Evolutionary conservation across 2,113 vertebrate species (phyloP), one percentile per base, ranked within the genome.

Genomic region (Gallinago media): DNA sequence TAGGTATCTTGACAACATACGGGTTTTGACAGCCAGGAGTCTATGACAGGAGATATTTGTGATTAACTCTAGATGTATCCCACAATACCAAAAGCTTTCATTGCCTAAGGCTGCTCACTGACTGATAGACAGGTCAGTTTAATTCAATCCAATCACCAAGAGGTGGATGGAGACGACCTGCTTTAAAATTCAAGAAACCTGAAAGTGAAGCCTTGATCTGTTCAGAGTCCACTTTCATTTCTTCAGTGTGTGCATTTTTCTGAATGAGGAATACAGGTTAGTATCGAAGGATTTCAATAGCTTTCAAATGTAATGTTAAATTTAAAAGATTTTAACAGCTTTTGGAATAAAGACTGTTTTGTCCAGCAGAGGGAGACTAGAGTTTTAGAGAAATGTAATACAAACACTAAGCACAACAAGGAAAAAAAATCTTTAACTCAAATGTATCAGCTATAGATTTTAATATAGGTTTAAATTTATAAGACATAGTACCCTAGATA

Each of bases 341-440:
- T 85, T 47, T 61, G 15, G 44, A 82, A 58, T 31, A 75, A 81
- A 78, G 15, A 31, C 18, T 42, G 11, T 61, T 86, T 76, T 81
- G 50, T 61, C 93, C 92, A 97, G 78, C 76, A 97, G 94, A 96
- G 94, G 91, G 88, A 95, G 83, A 77, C 12, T 2, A 36, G 21
- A 29, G 56, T 89, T 87, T 75, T 26, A 79, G 4, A 88, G 27
- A 81, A 71, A 81, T 19, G 13, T 46, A 58, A 63, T 52, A 27
- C 5, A 87, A 87, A 63, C 32, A 32, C 26, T 22, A 58, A 36
- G 21, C 8, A 15, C 44, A 84, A 80, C 11, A 67, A 27, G 32
- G 36, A 55, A 68, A 55, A 56, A 61, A 36, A 59, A 15, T 34
- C 3, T 63, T 67, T 78, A 67, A 83, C 4, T 85, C 29, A 79